Conservation (phyloP, 2,113 vertebrate species). For the Pungitius pungitius region DNA sequence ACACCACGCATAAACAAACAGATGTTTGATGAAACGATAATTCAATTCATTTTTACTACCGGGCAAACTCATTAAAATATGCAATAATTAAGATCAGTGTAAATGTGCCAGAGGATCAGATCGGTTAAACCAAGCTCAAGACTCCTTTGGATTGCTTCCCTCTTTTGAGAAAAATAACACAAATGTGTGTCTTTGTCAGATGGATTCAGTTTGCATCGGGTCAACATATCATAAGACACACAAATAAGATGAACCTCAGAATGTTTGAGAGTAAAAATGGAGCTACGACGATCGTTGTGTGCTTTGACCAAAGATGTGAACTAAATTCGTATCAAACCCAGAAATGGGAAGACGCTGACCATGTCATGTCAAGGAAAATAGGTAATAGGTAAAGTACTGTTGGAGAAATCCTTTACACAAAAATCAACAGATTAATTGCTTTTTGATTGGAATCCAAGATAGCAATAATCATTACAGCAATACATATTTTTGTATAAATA, state of each 20-base stretch:
- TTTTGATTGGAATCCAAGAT: slow-evolving; percentile 9
- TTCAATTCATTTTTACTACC: not conserved
- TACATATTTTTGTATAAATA: slow-evolving; percentile 8
- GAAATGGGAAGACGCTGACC: not conserved
- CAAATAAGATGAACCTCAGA: too few species aligned
- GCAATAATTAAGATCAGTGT: not conserved
- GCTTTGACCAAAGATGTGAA: not conserved
- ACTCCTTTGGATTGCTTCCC: not conserved
- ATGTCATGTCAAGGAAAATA: not conserved
- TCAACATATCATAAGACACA: not conserved
- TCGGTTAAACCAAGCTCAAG: not conserved
- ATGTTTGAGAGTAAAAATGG: not conserved
- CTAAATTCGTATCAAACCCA: not conserved
- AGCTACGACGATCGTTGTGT: not conserved
- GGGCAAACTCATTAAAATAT: not conserved
- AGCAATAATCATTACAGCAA: slow-evolving; percentile 8
- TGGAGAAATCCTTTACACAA: not conserved
- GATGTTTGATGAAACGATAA: not conserved
- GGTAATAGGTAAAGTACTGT: not conserved
- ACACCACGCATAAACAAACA: not conserved
- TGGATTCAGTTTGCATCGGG: not conserved
- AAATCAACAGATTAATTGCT: not conserved
- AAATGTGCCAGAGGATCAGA: not conserved
- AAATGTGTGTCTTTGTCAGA: not conserved
- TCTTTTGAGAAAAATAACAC: not conserved